Conservation (phyloP, 2,113 vertebrate species). For the Passer montanus region DNA sequence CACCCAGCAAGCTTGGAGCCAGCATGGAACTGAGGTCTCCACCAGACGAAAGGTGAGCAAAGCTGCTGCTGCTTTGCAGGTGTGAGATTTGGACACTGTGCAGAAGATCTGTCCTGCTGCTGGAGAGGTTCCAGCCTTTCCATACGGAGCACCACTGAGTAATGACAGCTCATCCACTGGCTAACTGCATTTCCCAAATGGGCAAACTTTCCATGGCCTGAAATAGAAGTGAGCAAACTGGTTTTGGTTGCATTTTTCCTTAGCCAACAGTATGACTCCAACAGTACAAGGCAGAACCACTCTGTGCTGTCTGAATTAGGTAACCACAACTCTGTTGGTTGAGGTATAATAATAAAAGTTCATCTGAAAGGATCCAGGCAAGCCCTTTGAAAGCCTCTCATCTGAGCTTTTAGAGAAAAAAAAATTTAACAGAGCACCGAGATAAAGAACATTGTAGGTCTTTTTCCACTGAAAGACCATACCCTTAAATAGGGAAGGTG, state of each 20-base stretch:
- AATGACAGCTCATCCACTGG: neutral
- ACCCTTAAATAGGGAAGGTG: neutral
- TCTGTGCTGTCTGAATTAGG: neutral
- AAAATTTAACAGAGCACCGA: neutral
- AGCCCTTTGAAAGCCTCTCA: neutral
- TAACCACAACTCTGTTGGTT: neutral
- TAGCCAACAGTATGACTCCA: no score
- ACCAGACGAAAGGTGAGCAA: neutral
- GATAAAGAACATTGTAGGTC: neutral
- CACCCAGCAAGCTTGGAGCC: neutral
- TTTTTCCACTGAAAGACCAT: neutral
- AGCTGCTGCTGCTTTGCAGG: neutral
- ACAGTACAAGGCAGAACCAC: neutral
- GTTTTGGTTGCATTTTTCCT: neutral
- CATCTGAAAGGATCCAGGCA: neutral
- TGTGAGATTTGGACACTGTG: neutral
- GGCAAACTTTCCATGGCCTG: neutral
- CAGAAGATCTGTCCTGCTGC: neutral
- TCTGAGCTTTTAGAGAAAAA: neutral
- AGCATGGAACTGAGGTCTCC: neutral
- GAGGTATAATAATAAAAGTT: neutral
- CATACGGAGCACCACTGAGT: accelerated
- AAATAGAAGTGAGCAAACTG: neutral
- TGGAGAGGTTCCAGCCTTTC: neutral
- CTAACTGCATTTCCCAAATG: neutral